Evolutionary conservation across 2,113 vertebrate species (phyloP).

Genomic region (Prinia subflava): DNA sequence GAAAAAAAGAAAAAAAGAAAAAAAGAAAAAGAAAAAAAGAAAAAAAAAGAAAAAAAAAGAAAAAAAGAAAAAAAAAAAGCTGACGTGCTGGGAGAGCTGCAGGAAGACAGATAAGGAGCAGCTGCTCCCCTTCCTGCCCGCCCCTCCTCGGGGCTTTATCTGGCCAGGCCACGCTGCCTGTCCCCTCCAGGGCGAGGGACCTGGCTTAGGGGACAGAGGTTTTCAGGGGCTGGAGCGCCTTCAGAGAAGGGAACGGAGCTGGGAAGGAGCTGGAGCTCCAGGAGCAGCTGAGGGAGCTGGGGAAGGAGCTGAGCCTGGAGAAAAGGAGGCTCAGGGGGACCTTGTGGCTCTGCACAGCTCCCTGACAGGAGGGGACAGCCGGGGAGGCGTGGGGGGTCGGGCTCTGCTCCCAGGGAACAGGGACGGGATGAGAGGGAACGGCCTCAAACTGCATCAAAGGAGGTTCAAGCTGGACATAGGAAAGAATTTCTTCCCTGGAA

Average conservation of each 20-base stretch:
- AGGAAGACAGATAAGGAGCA: slow-evolving; percentile 9
- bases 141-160: not conserved
- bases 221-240: rapidly evolving
- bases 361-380: not conserved
- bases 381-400: rapidly evolving
- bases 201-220: not conserved
- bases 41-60: no score
- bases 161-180: not conserved
- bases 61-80: not conserved
- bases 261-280: not conserved
- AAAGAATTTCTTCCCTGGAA: not conserved
- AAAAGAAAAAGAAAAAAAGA: no score
- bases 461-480: rapidly evolving
- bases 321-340: not conserved
- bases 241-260: rapidly evolving
- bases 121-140: not conserved
- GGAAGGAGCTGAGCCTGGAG: not conserved
- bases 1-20: not conserved
- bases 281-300: not conserved
- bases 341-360: not conserved
- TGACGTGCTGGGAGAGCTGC: rapidly evolving
- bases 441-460: rapidly evolving
- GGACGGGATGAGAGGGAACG: not conserved
- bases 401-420: not conserved
- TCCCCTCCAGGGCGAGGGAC: not conserved